Percentiles rank a stretch among this genome's conserved stretches.
These are phyloP conservation scores for Ctenosaura bakeri DNA, from an alignment of 2,797 vertebrate species.

Conservation along the genomic window DNA sequence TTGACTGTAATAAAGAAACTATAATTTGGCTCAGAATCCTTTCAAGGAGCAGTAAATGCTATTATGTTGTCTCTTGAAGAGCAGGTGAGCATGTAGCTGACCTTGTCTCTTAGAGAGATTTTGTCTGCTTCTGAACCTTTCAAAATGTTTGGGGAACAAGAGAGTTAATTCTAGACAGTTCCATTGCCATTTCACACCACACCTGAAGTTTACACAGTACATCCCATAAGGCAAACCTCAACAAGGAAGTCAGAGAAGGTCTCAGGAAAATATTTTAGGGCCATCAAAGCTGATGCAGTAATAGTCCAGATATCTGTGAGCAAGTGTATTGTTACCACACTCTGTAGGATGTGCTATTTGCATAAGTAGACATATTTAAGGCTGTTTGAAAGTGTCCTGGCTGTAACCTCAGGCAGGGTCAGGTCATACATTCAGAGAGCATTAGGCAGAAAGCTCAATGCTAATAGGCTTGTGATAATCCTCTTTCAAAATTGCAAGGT, in stretches of 20 bases:
- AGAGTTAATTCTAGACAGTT: constrained; percentile 48
- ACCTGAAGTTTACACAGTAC: background rate
- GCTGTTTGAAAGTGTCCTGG: too few relatives aligned
- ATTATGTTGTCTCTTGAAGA: constrained; percentile 58
- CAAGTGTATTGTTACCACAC: too few relatives aligned
- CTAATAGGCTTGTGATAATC: too few relatives aligned
- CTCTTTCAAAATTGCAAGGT: too few relatives aligned
- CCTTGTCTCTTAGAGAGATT: constrained; percentile 53
- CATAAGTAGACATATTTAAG: too few relatives aligned
- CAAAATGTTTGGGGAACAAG: constrained; percentile 16
- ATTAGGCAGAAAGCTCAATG: too few relatives aligned
- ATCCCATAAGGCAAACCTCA: constrained; percentile 34
- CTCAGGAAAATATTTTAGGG: background rate
- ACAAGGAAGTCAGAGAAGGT: constrained; percentile 7
- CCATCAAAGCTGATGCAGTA: background rate
- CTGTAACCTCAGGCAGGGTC: too few relatives aligned
- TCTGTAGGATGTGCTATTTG: too few relatives aligned
- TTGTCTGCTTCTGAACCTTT: constrained; percentile 52
- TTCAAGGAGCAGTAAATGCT: constrained; percentile 67
- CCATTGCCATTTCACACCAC: constrained; percentile 44
- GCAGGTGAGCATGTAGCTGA: constrained; percentile 60
- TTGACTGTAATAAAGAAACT: constrained; percentile 64
- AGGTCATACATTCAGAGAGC: too few relatives aligned
- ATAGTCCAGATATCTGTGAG: background rate
- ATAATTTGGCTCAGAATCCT: constrained; percentile 72